Evolutionary conservation across 2,113 vertebrate genomes (phyloP).

Genomic region (Corvus hawaiiensis): DNA sequence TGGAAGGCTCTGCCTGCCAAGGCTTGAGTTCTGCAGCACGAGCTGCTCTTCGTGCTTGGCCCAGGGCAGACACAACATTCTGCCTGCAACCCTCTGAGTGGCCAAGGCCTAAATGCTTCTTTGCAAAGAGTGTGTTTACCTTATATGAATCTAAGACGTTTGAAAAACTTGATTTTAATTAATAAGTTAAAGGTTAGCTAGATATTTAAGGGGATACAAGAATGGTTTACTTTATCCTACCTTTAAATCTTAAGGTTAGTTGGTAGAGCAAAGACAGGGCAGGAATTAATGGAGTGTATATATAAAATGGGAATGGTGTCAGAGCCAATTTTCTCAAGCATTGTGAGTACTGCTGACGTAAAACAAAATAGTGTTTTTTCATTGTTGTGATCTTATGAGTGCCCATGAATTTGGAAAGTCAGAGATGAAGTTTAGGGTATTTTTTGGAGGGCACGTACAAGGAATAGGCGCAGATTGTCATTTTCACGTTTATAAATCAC

Average conservation of each 20-base stretch:
- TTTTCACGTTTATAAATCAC: background rate
- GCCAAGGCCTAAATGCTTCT: background rate
- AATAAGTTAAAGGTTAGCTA: background rate
- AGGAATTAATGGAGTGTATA: background rate
- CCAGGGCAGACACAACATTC: rapidly evolving
- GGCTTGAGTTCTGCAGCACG: background rate
- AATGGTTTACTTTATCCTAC: background rate
- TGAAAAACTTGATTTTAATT: background rate
- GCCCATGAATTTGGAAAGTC: conserved; percentile 3
- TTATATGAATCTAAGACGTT: background rate
- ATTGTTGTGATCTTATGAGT: background rate
- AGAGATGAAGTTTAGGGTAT: background rate
- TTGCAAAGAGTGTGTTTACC: background rate
- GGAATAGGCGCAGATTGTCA: background rate
- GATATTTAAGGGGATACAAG: background rate
- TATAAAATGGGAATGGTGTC: background rate
- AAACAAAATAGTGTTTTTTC: conserved; percentile 14
- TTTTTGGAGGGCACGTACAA: background rate
- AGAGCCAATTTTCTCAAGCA: background rate
- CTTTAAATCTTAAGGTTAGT: conserved; percentile 11
- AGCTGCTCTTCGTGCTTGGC: background rate
- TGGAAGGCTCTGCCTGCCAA: background rate
- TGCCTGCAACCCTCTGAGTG: background rate
- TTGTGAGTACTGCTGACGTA: background rate
- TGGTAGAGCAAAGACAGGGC: background rate